A percentile compares a stretch with the other conserved stretches of the same genome.
Conservation (phyloP, 2,888 invertebrate species). For the Lacanobia oleracea region DNA sequence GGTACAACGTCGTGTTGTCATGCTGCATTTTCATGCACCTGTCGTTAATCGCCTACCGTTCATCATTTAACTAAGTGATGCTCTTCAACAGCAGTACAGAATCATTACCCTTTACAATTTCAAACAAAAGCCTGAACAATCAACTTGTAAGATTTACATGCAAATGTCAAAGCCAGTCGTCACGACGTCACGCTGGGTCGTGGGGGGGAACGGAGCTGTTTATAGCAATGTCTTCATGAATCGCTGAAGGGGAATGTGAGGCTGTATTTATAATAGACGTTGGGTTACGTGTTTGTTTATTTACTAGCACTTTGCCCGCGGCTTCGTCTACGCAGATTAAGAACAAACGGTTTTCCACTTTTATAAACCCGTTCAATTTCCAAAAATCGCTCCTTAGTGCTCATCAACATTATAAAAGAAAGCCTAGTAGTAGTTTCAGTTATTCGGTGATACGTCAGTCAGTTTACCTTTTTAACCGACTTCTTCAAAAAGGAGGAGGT, state of each 20-base stretch:
- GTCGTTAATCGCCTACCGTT: not conserved
- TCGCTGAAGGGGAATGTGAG: not conserved
- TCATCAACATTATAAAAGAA: no score
- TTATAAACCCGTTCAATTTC: no score
- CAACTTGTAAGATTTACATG: constrained; percentile 44
- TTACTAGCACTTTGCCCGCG: no score
- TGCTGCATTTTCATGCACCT: not conserved
- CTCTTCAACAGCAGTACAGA: not conserved
- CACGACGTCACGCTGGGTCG: constrained; percentile 18
- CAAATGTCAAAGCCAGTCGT: constrained; percentile 34
- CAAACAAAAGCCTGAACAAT: constrained; percentile 45
- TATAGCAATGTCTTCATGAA: constrained; percentile 31
- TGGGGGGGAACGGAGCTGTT: constrained; percentile 7
- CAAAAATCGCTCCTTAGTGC: no score
- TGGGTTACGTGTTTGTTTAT: no score
- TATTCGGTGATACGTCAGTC: no score
- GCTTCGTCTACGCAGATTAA: no score
- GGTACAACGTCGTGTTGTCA: no score
- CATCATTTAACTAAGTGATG: constrained; percentile 8
- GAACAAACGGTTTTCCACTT: no score
- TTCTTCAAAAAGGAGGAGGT: no score
- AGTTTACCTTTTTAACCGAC: no score
- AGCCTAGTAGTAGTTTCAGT: no score
- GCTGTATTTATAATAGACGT: not conserved
- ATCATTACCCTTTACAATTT: constrained; percentile 34